phyloP scores from a whole-genome alignment of 2,888 invertebrate species.

The Autographa gamma region DNA sequence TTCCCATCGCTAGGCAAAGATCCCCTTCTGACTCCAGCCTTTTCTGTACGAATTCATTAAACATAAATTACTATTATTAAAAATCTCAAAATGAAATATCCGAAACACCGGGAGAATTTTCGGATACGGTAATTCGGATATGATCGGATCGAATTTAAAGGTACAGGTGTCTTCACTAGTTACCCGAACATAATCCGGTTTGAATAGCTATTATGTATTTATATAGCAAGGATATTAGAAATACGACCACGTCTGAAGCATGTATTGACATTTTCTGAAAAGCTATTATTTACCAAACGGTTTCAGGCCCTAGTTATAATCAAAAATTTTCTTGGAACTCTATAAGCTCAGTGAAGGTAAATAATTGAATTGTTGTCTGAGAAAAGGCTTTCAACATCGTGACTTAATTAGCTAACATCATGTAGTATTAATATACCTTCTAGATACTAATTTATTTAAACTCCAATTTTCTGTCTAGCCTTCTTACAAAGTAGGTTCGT shows the following conservation, averaged over 20 bases:
- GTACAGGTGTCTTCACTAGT: constrained; percentile 14
- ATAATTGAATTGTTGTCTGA: background rate
- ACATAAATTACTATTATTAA: too few relatives aligned
- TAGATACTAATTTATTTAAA: background rate
- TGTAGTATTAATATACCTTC: background rate
- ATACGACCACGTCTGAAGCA: background rate
- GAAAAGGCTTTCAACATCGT: background rate
- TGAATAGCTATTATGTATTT: constrained; percentile 15
- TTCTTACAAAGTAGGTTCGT: background rate
- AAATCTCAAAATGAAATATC: background rate
- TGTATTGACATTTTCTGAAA: constrained; percentile 12
- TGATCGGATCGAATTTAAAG: constrained; percentile 13
- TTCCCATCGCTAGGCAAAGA: too few relatives aligned
- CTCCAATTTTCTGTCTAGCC: background rate
- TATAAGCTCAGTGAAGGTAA: background rate
- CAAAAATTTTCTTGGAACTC: too few relatives aligned
- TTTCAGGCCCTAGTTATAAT: background rate
- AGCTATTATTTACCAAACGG: too few relatives aligned
- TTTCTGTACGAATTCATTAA: too few relatives aligned
- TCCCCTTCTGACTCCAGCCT: too few relatives aligned
- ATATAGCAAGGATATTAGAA: constrained; percentile 18
- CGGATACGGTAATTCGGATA: background rate
- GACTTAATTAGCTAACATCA: background rate
- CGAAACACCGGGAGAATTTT: background rate
- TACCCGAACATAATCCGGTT: constrained; percentile 13